Evolutionary conservation across 2,113 vertebrate genomes (phyloP), one percentile per base, ranked within the genome.

Genomic region (Sinocyclocheilus grahami): DNA sequence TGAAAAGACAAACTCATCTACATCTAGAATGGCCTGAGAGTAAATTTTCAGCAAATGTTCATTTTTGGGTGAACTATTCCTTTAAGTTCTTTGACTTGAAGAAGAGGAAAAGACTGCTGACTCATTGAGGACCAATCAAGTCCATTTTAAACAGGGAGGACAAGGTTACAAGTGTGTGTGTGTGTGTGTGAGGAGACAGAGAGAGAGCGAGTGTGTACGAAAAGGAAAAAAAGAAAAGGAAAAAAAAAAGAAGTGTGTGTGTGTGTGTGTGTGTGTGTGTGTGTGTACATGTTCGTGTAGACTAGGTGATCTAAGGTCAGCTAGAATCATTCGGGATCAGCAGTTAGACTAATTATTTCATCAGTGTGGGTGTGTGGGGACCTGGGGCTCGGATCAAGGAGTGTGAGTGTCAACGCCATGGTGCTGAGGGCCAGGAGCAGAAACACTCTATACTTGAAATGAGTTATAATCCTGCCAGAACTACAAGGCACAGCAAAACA

Each of bases 271-370:
- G 48, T 51, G 77, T 37, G 78, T 82, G 27, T n/a, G 16, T 16
- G 30, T 33, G 30, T 33, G 30, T 33, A 53, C 20, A 55, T 86
- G 65, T 62, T 22, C 6, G 3, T 62, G 18, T 72, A n/a, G 30
- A 24, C 51, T 53, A 72, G 67, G 85, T 88, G 80, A 74, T 78
- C 53, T 77, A 27, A 55, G 69, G 83, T 87, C 69, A 85, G 69
- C 51, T 63, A 69, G 65, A 87, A 69, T 85, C 42, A 14, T 85
- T 85, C 65, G 62, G 83, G 67, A 77, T 87, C 58, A 72, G 69
- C 58, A 87, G 82, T 71, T 67, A 85, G 65, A 85, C 51, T 79
- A 53, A 87, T 85, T 85, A 85, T 76, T 72, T 81, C 71, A 82
- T 87, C 46, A 74, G 27, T 46, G 22, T 82, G 65, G 42, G 39